Evolutionary conservation across 2,113 vertebrate species (phyloP), one percentile per base, ranked within the genome.

Genomic region (Mesitornis unicolor): DNA sequence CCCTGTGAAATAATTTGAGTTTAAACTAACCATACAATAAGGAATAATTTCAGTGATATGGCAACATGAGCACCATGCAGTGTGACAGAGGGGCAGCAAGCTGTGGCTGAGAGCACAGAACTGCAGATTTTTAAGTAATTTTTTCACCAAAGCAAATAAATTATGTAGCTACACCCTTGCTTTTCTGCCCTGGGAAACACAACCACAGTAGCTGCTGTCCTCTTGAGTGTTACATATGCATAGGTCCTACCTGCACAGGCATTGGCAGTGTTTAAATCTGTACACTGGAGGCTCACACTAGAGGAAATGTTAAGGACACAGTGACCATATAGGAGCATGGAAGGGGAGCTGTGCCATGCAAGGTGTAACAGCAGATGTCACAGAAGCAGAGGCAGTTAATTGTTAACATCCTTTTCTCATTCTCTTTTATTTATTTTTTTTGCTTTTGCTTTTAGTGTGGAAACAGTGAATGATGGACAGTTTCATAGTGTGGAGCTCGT

Each of bases 401-500:
- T 79, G 17, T 54, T 95, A 85, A 67, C 5, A 0, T 40, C 42
- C 31, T 14, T 18, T 68, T 69, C 68, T 90, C 25, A 90, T 85
- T 68, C 5, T 77, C 13, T 53, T 16, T n/a, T n/a, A n/a, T n/a
- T n/a, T n/a, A n/a, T n/a, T n/a, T n/a, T n/a, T n/a, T n/a, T n/a
- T n/a, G 15, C 57, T 94, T 81, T 96, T 77, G 38, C 42, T 67
- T 83, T 47, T 95, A 99, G 99, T 21, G 99, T 99, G 97, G 99
- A 99, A 98, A 99, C 99, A 0, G 98, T 99, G 95, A 99, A 99
- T 8, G 99, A 99, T 7, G 99, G 99, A 33, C 98, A 99, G 79
- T 99, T 99, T 94, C 99, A 99, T 59, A 99, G 98, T 0, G 99
- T 99, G 64, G 99, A 99, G 97, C 97, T 99, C 10, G 94, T 99